Evolutionary conservation across 2,113 vertebrate species (phyloP).

Genomic region (Ptilorrhoa leucosticta): DNA sequence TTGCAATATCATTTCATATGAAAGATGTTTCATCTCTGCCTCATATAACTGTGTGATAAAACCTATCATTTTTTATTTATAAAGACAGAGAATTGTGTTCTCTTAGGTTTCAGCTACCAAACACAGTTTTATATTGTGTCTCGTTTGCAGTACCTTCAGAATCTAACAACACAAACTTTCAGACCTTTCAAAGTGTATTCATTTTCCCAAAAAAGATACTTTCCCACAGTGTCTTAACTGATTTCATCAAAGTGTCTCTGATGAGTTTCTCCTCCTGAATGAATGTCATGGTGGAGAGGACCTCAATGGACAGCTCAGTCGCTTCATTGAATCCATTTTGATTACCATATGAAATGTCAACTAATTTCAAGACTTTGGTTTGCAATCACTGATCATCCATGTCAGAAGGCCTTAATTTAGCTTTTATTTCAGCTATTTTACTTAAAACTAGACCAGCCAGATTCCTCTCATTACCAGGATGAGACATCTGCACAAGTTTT

Average conservation of each 20-base stretch:
- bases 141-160: background rate
- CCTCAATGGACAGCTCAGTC: slow-evolving; percentile 56
- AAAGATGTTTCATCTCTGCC: background rate
- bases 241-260: slow-evolving; percentile 38
- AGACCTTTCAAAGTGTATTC: slow-evolving; percentile 5
- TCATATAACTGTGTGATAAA: background rate
- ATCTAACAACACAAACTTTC: background rate
- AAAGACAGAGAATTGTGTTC: background rate
- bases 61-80: background rate
- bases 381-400: slow-evolving; percentile 34
- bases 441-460: slow-evolving; percentile 25
- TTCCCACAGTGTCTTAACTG: slow-evolving; percentile 41
- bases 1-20: background rate
- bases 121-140: background rate
- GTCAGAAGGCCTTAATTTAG: slow-evolving; percentile 41
- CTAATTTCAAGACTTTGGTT: slow-evolving; percentile 51
- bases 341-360: slow-evolving; percentile 52
- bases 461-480: slow-evolving; percentile 29
- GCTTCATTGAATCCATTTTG: slow-evolving; percentile 59
- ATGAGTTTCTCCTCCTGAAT: slow-evolving; percentile 36
- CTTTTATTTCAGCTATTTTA: slow-evolving; percentile 40
- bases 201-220: background rate
- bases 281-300: slow-evolving; percentile 60
- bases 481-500: slow-evolving; percentile 4
- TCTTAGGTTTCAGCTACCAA: background rate